Conservation (phyloP, 64 coral and sea anemone species). For the Montipora efflorescens region DNA sequence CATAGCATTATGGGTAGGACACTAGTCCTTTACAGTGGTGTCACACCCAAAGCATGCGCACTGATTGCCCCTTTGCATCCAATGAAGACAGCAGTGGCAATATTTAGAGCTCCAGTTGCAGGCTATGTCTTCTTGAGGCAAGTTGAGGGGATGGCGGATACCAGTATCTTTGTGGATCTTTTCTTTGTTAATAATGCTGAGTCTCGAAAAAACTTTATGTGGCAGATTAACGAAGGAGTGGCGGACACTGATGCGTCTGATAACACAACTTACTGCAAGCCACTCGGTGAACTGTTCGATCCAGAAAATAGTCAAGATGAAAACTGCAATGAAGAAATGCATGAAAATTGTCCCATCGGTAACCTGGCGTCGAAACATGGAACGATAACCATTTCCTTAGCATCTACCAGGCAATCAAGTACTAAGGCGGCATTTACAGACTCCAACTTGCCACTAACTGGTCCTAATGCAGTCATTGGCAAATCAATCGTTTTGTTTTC, state of each 20-base stretch:
- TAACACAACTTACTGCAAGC: constrained; percentile 41
- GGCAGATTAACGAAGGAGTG: constrained; percentile 54
- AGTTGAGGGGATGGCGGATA: constrained; percentile 37
- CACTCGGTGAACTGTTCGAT: constrained; percentile 53
- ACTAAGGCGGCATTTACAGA: constrained; percentile 69
- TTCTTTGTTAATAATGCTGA: constrained; percentile 74
- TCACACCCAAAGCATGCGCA: constrained; percentile 74
- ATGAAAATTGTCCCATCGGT: constrained; percentile 67
- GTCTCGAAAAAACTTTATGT: constrained; percentile 22
- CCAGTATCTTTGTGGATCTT: constrained; percentile 61
- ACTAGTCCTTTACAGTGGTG: constrained; percentile 57
- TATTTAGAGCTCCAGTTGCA: constrained; percentile 73
- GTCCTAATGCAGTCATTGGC: constrained; percentile 44
- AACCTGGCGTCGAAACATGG: constrained; percentile 73
- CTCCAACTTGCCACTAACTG: constrained; percentile 66
- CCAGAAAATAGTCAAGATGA: constrained; percentile 3
- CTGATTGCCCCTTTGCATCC: constrained; percentile 36
- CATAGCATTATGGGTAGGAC: constrained; percentile 77
- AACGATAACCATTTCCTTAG: constrained; percentile 15
- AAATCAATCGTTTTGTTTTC: constrained; percentile 60
- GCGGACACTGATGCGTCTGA: neutral
- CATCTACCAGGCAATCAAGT: neutral
- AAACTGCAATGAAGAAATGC: constrained; percentile 52
- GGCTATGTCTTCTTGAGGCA: constrained; percentile 84
- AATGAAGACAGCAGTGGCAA: constrained; percentile 55